phyloP scores from a whole-genome alignment of 2,797 vertebrate genomes.

The Tadarida brasiliensis region DNA sequence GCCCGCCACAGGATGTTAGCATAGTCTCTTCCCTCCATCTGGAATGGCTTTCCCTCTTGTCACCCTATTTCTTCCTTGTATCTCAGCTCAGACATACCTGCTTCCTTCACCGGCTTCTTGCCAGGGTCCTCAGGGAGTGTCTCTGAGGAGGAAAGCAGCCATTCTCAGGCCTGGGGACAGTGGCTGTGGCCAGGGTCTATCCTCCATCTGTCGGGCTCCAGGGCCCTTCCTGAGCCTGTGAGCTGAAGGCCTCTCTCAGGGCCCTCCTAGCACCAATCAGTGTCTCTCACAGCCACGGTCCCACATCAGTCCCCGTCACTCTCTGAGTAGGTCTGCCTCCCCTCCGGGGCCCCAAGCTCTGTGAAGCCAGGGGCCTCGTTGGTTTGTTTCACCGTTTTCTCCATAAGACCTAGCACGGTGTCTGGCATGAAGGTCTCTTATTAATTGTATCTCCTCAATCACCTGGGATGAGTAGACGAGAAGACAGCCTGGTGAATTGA shows the following conservation, averaged over 20 bases:
- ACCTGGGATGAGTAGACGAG: background rate
- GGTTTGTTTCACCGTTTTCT: background rate
- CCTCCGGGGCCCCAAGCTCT: background rate
- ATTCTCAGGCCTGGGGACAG: background rate
- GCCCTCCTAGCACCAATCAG: background rate
- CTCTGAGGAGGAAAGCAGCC: background rate
- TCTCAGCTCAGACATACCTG: background rate
- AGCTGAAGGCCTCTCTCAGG: background rate
- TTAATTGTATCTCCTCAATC: background rate
- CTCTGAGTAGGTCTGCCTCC: background rate
- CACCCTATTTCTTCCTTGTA: background rate
- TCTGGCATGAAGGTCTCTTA: background rate
- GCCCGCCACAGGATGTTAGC: rapidly evolving
- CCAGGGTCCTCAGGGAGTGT: background rate
- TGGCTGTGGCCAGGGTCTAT: background rate
- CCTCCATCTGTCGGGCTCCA: background rate
- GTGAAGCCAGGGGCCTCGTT: background rate
- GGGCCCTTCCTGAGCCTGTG: background rate
- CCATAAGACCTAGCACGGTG: background rate
- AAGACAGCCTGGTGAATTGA: background rate
- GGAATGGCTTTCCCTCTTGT: background rate
- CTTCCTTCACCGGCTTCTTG: background rate
- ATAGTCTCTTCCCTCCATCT: background rate
- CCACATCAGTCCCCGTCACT: background rate
- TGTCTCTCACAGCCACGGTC: background rate